phyloP scores from a whole-genome alignment of 2,888 invertebrate genomes.

The Pristionchus exspectatus region DNA sequence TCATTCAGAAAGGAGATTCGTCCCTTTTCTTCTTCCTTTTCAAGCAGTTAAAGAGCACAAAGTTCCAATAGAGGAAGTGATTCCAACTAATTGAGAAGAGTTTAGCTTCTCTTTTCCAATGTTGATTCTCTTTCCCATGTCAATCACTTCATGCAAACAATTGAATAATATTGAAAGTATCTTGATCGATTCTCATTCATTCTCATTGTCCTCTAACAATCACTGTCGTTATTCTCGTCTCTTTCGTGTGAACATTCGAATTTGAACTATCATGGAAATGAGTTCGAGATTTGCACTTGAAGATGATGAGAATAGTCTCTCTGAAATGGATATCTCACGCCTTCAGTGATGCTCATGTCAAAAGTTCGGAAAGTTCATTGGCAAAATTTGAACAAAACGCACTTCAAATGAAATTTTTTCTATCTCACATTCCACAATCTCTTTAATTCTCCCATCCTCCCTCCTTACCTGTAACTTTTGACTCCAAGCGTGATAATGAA shows the following conservation, averaged over 20 bases:
- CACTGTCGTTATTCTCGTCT: background rate
- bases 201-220: background rate
- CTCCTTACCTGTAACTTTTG: slow-evolving; percentile 5
- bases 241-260: background rate
- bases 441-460: background rate
- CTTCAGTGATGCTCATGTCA: background rate
- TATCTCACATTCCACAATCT: background rate
- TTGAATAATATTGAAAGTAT: background rate
- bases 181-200: background rate
- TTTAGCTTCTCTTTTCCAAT: background rate
- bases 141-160: background rate
- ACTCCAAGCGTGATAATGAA: slow-evolving; percentile 38
- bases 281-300: background rate
- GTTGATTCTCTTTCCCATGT: background rate
- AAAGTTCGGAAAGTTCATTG: background rate
- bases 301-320: background rate
- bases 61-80: background rate
- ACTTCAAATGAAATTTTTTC: background rate
- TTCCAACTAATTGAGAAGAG: background rate
- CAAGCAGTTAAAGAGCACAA: background rate
- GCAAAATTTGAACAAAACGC: background rate
- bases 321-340: background rate
- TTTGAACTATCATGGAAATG: background rate
- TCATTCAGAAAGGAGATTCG: background rate
- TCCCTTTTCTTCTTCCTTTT: background rate